These are phyloP conservation scores for Panthera uncia DNA, from an alignment of 2,113 vertebrate species.

Conservation along the genomic window DNA sequence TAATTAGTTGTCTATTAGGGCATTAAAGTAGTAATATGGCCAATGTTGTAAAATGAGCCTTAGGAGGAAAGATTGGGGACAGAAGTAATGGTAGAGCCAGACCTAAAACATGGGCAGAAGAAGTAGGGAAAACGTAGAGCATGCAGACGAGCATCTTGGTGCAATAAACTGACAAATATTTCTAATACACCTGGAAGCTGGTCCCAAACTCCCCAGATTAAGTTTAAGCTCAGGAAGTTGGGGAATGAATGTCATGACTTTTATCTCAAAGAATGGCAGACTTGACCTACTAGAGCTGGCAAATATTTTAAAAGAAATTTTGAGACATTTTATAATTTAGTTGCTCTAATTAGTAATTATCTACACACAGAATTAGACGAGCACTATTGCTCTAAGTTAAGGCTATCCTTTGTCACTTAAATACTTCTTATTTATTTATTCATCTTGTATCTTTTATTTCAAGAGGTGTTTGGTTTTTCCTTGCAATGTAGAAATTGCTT, in stretches of 20 bases:
- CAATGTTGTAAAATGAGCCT: background rate
- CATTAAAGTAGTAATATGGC: background rate
- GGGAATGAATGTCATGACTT: background rate
- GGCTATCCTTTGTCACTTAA: background rate
- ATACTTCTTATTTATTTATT: conserved; percentile 34
- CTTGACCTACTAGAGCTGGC: background rate
- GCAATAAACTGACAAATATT: background rate
- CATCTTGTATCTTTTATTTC: background rate
- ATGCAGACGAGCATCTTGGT: background rate
- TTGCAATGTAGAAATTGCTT: background rate
- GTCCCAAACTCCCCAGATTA: background rate
- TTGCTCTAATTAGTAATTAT: background rate
- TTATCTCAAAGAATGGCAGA: background rate
- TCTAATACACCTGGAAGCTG: background rate
- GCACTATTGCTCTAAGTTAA: background rate
- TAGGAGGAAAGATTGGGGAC: background rate
- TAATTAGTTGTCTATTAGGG: background rate
- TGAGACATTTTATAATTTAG: background rate
- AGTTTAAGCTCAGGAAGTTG: background rate
- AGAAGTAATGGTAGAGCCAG: background rate
- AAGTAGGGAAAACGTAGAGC: background rate
- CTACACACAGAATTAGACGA: background rate
- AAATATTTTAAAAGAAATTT: conserved; percentile 22
- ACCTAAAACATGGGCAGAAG: background rate
- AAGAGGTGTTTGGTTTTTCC: background rate